These are phyloP conservation scores for Atherinomorus stipes DNA, from an alignment of 2,113 vertebrate species.

Conservation along the genomic window DNA sequence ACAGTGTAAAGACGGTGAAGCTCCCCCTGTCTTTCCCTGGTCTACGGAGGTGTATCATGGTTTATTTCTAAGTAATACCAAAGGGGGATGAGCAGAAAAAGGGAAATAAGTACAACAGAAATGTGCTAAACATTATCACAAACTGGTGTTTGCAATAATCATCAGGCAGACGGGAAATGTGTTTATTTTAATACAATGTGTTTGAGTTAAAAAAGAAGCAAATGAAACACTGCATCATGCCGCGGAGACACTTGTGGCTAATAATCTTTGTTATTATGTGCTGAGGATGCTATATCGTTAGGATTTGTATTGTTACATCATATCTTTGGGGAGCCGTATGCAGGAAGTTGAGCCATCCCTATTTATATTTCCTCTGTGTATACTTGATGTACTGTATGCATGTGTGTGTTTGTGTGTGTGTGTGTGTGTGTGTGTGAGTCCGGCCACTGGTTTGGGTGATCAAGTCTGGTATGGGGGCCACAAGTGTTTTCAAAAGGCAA, in stretches of 20 bases:
- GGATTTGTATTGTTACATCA: constrained; percentile 29
- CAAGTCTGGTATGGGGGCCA: background rate
- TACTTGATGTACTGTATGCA: background rate
- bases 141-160: constrained; percentile 38
- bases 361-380: constrained; percentile 29
- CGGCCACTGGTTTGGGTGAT: background rate
- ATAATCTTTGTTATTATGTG: constrained; percentile 45
- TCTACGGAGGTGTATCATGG: constrained; percentile 29
- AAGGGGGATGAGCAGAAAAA: constrained; percentile 29
- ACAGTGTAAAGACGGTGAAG: constrained; percentile 31
- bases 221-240: constrained; percentile 16
- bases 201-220: constrained; percentile 40
- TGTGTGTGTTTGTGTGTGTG: constrained; percentile 6
- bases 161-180: constrained; percentile 43
- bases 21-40: background rate
- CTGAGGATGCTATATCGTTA: constrained; percentile 20
- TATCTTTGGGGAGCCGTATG: constrained; percentile 26
- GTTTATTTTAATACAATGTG: constrained; percentile 26
- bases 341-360: constrained; percentile 3
- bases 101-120: constrained; percentile 28
- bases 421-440: constrained; percentile 5
- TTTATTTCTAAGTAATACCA: constrained; percentile 48
- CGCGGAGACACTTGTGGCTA: constrained; percentile 38
- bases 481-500: constrained; percentile 36
- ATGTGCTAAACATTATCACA: constrained; percentile 18